Conservation (phyloP, 2,797 vertebrate species). For the Micromesistius poutassou region DNA sequence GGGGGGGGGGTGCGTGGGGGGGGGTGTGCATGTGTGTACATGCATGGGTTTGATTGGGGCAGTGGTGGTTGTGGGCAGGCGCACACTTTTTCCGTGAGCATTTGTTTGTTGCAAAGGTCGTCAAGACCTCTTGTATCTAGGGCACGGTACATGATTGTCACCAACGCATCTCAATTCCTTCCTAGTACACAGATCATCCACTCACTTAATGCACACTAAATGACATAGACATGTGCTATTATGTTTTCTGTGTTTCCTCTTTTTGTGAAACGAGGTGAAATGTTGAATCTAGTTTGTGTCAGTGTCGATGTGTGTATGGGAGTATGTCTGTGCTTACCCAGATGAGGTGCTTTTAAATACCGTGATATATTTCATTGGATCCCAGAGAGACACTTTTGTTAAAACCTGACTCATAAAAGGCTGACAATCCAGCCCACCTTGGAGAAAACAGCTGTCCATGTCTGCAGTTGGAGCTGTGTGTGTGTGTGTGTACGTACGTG, state of each 20-base stretch:
- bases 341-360: background rate
- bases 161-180: background rate
- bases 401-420: background rate
- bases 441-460: background rate
- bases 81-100: background rate
- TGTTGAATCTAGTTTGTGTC: background rate
- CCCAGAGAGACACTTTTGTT: background rate
- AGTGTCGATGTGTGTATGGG: background rate
- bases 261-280: background rate
- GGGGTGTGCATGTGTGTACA: no score
- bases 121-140: no score
- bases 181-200: no score
- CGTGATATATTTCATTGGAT: background rate
- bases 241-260: background rate
- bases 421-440: background rate
- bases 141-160: background rate
- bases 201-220: no score
- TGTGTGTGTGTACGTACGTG: no score
- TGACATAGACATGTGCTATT: background rate
- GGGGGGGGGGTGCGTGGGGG: no score
- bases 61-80: background rate
- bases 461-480: slow-evolving; percentile 5
- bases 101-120: no score
- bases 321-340: background rate
- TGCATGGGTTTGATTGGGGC: background rate